Base-by-base conservation (phyloP, 2,113 vertebrate species). In the Chaetodon auriga region DNA sequence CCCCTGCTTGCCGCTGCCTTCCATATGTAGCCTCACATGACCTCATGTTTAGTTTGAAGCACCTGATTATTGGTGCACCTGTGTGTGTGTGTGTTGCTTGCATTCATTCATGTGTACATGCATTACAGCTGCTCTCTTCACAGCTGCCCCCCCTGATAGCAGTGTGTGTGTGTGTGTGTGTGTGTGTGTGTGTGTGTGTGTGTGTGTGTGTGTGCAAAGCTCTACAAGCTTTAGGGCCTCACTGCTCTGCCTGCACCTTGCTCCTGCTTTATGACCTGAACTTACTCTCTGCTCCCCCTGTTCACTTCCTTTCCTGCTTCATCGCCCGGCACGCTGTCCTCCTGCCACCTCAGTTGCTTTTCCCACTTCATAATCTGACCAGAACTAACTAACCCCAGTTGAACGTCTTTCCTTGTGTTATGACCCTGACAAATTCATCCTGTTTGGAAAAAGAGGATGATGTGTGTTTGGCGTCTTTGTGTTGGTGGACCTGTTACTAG, bases 121-220 rank as follows among this genome's bases (percentile, higher is more conserved):
- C 64, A 81, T 84, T 41, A 80, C 64, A 93, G 91, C 91, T 93
- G 91, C 90, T 83, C 81, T 80, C 65, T 63, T 65, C 74, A 91
- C 92, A 93, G 90, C 91, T 93, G 93, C 83, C 65, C 84, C 81
- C 68, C 64, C 73, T 81, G 12, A 76, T 46, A 79, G 60, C 61
- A 66, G 61, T 88, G 61, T 85, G 49, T 70, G 21, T 89, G 48
- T 77, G 49, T 82, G 57, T 61, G 43, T 87, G 55, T 30, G 30
- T 30, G 30, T 30, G 61, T 88, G 61, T 85, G 49, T 70, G 21
- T 89, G 48, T 77, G 49, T 82, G 57, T 61, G 43, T 87, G 55
- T 30, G 30, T 30, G 30, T 30, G 61, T 87, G 49, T 81, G 57
- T 61, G 43, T 85, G 55, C 71, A 71, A 58, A 43, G 72, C 49